Percentiles rank a stretch among this genome's conserved stretches.
Evolutionary conservation across 2,888 invertebrate genomes (phyloP).

Genomic region (Epicampocera succincta): DNA sequence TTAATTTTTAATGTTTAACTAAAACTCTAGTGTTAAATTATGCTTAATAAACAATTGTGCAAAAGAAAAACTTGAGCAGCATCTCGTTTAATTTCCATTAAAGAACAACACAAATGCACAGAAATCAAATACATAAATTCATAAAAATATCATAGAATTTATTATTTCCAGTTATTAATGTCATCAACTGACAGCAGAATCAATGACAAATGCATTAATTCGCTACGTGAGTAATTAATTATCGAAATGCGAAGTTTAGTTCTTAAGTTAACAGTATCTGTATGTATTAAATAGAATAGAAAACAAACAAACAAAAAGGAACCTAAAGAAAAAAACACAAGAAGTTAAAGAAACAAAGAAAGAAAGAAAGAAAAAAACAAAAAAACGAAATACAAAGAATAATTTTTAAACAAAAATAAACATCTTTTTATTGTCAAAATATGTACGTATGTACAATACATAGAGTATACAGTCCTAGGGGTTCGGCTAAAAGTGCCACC

Average conservation of each 20-base stretch:
- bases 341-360: constrained; percentile 43
- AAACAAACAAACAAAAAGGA: constrained; percentile 41
- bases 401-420: constrained; percentile 63
- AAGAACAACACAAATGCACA: background rate
- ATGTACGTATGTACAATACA: no score
- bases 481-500: no score
- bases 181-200: constrained; percentile 31
- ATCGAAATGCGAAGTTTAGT: constrained; percentile 62
- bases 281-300: constrained; percentile 49
- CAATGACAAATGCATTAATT: constrained; percentile 42
- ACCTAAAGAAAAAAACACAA: constrained; percentile 48
- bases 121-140: constrained; percentile 28
- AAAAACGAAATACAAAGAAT: constrained; percentile 60
- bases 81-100: constrained; percentile 14
- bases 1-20: constrained; percentile 28
- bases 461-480: no score
- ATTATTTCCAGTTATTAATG: constrained; percentile 48
- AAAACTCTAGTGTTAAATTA: constrained; percentile 51
- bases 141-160: constrained; percentile 60
- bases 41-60: constrained; percentile 12
- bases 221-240: constrained; percentile 21
- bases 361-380: constrained; percentile 50
- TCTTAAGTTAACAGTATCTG: constrained; percentile 56
- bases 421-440: constrained; percentile 7
- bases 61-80: background rate